Evolutionary conservation across 2,797 vertebrate genomes (phyloP).

Genomic region (Argyrosomus regius): DNA sequence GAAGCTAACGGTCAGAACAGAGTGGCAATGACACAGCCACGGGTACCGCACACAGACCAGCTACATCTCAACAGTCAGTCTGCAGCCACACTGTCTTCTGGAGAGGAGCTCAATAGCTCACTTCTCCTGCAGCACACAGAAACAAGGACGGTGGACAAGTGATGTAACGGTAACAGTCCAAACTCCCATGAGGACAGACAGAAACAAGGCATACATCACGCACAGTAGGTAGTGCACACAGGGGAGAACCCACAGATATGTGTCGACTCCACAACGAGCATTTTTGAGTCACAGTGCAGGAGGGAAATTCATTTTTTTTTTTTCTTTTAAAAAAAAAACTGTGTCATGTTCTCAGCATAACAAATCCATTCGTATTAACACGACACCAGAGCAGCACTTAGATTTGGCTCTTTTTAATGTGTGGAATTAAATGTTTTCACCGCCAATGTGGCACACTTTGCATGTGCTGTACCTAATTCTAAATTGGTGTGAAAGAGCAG

Average conservation of each 20-base stretch:
- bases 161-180: constrained; percentile 70
- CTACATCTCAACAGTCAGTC: constrained; percentile 63
- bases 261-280: constrained; percentile 66
- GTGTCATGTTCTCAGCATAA: constrained; percentile 61
- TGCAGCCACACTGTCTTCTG: constrained; percentile 54
- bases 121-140: constrained; percentile 70
- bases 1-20: constrained; percentile 80
- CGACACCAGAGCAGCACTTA: constrained; percentile 60
- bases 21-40: constrained; percentile 72
- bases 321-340: neutral
- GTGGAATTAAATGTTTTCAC: constrained; percentile 60
- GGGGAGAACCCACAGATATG: constrained; percentile 58
- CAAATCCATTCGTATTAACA: constrained; percentile 67
- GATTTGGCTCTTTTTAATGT: constrained; percentile 56
- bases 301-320: constrained; percentile 37
- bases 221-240: constrained; percentile 71
- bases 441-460: constrained; percentile 59
- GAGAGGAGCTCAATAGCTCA: constrained; percentile 59
- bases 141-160: constrained; percentile 72
- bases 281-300: constrained; percentile 78
- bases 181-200: constrained; percentile 76
- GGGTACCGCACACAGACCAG: constrained; percentile 66
- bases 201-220: constrained; percentile 72
- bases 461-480: constrained; percentile 57
- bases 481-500: constrained; percentile 59